These are phyloP conservation scores for Zootoca vivipara DNA, from an alignment of 2,113 vertebrate genomes.

Conservation along the genomic window DNA sequence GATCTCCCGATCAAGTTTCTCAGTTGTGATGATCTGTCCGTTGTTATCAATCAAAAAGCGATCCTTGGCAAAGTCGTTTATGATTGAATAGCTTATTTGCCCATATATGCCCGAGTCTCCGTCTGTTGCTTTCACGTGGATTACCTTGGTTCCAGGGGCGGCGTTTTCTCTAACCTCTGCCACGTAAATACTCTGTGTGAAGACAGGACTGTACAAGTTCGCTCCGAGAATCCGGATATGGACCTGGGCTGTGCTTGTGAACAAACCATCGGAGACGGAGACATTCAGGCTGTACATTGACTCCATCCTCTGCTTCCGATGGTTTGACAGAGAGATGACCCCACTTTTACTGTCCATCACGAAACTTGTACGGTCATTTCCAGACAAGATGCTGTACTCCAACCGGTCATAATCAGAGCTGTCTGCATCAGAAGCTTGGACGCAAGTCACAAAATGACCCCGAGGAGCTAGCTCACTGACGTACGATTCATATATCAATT, in stretches of 20 bases:
- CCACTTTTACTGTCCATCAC: constrained; percentile 88
- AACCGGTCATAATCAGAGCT: constrained; percentile 88
- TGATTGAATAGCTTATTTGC: constrained; percentile 85
- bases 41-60: constrained; percentile 87
- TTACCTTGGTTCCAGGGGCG: constrained; percentile 86
- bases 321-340: constrained; percentile 88
- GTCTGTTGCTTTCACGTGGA: constrained; percentile 88
- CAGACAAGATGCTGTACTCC: constrained; percentile 92
- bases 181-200: constrained; percentile 87
- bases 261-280: constrained; percentile 94
- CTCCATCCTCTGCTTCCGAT: constrained; percentile 90
- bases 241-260: constrained; percentile 95
- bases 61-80: constrained; percentile 90
- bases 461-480: constrained; percentile 92
- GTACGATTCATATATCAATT: constrained; percentile 94
- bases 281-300: constrained; percentile 91
- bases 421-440: constrained; percentile 95
- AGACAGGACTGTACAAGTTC: constrained; percentile 90
- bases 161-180: constrained; percentile 91
- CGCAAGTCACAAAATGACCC: constrained; percentile 94
- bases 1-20: constrained; percentile 91
- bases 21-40: constrained; percentile 88
- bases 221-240: constrained; percentile 88
- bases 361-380: constrained; percentile 92
- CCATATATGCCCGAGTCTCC: constrained; percentile 88